Conservation (phyloP, 2,113 vertebrate species). For the Varanus salvator region DNA sequence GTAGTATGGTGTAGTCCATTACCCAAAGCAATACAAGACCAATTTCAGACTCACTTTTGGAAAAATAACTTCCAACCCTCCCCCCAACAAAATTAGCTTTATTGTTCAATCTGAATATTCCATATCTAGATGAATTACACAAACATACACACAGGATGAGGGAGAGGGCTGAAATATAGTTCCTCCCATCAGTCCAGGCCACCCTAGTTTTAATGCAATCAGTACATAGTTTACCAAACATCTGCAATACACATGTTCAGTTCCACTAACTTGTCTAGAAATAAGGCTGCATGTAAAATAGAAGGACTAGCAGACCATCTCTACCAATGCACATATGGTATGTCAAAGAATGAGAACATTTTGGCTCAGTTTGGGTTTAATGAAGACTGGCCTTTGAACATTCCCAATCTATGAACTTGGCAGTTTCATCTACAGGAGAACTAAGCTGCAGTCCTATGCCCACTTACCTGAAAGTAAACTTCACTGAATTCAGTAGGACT, state of each 20-base stretch:
- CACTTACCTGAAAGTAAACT: background rate
- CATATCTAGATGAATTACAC: constrained; percentile 28
- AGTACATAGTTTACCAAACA: constrained; percentile 67
- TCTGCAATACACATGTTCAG: constrained; percentile 74
- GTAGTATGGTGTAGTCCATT: constrained; percentile 44
- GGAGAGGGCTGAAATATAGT: constrained; percentile 53
- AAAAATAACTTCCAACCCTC: constrained; percentile 30
- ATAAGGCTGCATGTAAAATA: constrained; percentile 76
- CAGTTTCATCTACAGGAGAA: constrained; percentile 67
- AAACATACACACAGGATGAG: background rate
- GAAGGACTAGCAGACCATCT: constrained; percentile 69
- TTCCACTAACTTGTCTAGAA: constrained; percentile 75
- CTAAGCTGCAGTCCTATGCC: constrained; percentile 23
- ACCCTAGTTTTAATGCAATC: constrained; percentile 66
- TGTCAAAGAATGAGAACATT: constrained; percentile 78
- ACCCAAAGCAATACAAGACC: constrained; percentile 62
- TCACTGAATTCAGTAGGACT: too few species aligned
- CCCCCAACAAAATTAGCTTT: constrained; percentile 56
- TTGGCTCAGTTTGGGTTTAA: constrained; percentile 72
- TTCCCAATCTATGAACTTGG: constrained; percentile 49
- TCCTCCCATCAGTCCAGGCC: constrained; percentile 71
- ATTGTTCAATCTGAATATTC: constrained; percentile 63
- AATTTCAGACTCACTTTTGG: constrained; percentile 44
- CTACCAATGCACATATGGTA: constrained; percentile 61
- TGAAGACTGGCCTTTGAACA: constrained; percentile 72